Evolutionary conservation across 1,140 invertebrate genomes (phyloP), one percentile per base, ranked within the genome.

Genomic region (Apis florea): DNA sequence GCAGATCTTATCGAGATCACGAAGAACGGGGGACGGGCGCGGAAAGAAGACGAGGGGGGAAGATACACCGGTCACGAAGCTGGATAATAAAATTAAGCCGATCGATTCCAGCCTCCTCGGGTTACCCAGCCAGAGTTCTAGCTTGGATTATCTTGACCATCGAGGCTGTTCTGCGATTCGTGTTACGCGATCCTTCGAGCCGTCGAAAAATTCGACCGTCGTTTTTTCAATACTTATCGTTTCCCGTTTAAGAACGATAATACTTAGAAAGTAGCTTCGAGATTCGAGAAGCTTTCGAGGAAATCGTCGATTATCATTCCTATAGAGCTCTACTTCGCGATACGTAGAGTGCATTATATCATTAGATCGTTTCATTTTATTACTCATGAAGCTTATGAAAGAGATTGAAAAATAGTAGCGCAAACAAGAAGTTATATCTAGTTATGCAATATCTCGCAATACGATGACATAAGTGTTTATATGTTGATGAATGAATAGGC

Each of bases 41-140:
- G 26, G 47, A 5, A 10, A 49, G n/a, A n/a, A 49, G 63, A 68
- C 54, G 13, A 24, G 69, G 47, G 53, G 24, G 24, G 31, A n/a
- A 17, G 63, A 77, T 58, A 71, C 68, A 83, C 11, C 68, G 73
- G 79, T 89, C 76, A 83, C 82, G 84, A 86, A 80, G 70, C 61
- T 58, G 81, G 82, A 89, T 89, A 89, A 89, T 89, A 84, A 89
- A 89, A 89, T 89, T 88, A 89, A 87, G 86, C 67, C 84, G 85
- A 89, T 87, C 89, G 87, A 89, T 85, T 70, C 74, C 77, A 86
- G 77, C 31, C 71, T 83, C 83, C 82, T 40, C 54, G 61, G 82
- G 73, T 83, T 85, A 63, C 70, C 53, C 0, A 17, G 15, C 13
- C 59, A 47, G 61, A 67, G 85, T 80, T 80, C 73, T 40, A 78